Evolutionary conservation across 1,140 invertebrate species (phyloP), one percentile per base, ranked within the genome.

Genomic region (Drosophila auraria): DNA sequence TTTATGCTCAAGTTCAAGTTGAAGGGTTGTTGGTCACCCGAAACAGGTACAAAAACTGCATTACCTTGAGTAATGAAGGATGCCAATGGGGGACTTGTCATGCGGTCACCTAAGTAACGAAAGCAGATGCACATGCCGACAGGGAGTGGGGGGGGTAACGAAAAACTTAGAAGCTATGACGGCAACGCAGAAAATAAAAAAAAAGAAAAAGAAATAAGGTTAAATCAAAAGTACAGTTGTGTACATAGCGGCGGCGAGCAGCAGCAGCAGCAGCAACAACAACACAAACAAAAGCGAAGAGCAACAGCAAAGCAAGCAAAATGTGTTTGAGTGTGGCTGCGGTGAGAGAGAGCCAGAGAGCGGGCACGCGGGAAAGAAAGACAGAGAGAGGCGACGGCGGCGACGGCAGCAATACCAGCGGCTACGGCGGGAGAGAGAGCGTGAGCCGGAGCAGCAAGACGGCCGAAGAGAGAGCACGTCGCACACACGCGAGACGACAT

Each of bases 221-320:
- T 90, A 90, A 90, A 90, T 90, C 86, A 90, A 91, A 90, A 91
- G 87, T 91, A 90, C 87, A 90, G 86, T 90, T 89, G 86, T 89
- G 86, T 89, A 89, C 86, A 89, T 86, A 89, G 86, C 86, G 78
- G 74, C 86, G 83, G 71, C 82, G 82, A 89, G 86, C 81, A 89
- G 77, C 75, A 82, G 60, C 83, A 86, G 36, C 77, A 83, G 14
- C 69, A 82, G 25, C 76, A 86, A 57, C 71, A 86, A 87, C 77
- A 83, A 89, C 83, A 83, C 82, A 87, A 87, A 76, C 73, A 77
- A 77, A 78, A 78, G 75, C 75, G 51, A 78, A 78, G 75, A 78
- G 65, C 69, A 74, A 73, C 71, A 73, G 71, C 71, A 74, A 73
- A 87, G 81, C 79, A 81, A 86, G 82, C 82, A 83, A 89, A 89